Percentiles rank a stretch among this genome's conserved stretches.
Conservation (phyloP, 2,113 vertebrate genomes). For the Oceanodroma tethys region DNA sequence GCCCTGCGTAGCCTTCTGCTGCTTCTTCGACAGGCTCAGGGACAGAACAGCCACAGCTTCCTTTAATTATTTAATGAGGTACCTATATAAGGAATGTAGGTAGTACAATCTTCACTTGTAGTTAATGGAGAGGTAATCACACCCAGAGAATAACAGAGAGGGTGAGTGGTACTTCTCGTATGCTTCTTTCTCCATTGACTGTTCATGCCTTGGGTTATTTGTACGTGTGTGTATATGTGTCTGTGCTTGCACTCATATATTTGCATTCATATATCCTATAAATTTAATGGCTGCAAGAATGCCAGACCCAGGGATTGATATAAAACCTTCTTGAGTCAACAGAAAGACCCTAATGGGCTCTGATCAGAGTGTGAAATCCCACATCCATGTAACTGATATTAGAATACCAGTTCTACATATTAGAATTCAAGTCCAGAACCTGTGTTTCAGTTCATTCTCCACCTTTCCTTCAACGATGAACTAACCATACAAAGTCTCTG, state of each 20-base stretch:
- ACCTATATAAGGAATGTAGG: background rate
- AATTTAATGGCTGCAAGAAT: background rate
- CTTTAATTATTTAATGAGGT: background rate
- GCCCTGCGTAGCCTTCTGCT: background rate
- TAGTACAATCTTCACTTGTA: background rate
- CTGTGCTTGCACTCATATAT: rapidly evolving
- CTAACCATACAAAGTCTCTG: background rate
- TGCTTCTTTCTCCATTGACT: background rate
- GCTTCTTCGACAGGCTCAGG: background rate
- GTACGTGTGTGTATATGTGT: background rate
- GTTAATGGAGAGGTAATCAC: background rate
- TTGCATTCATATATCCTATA: background rate
- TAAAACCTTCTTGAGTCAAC: background rate
- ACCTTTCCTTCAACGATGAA: background rate
- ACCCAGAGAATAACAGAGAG: background rate
- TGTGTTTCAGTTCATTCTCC: background rate
- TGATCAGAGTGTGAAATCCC: background rate
- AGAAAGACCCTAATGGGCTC: background rate
- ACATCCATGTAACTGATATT: background rate
- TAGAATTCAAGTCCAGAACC: background rate
- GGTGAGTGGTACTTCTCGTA: background rate
- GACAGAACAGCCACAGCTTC: background rate
- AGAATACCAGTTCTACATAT: background rate
- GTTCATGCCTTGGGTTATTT: background rate
- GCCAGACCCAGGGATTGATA: background rate